phyloP scores from a whole-genome alignment of 2,797 vertebrate genomes.

The Enteromius argenteus region DNA sequence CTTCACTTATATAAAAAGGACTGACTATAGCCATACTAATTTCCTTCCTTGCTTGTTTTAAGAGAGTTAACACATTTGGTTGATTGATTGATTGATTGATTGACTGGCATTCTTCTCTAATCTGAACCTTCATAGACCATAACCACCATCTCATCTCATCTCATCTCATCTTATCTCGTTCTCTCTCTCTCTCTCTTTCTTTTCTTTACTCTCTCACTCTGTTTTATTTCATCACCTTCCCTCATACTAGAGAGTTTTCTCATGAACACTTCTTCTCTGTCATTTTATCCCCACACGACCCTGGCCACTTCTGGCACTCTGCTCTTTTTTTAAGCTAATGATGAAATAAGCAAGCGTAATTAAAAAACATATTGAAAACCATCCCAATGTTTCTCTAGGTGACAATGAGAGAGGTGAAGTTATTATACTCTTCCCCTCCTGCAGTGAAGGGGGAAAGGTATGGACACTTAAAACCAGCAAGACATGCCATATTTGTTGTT shows the following conservation, averaged over 20 bases:
- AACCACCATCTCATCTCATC: slow-evolving; percentile 39
- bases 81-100: slow-evolving; percentile 1
- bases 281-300: slow-evolving; percentile 69
- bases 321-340: slow-evolving; percentile 73
- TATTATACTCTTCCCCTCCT: slow-evolving; percentile 86
- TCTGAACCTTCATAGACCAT: neutral
- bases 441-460: slow-evolving; percentile 78
- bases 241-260: slow-evolving; percentile 62
- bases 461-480: slow-evolving; percentile 84
- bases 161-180: neutral
- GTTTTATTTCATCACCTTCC: slow-evolving; percentile 56
- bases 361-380: slow-evolving; percentile 82
- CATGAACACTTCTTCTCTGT: slow-evolving; percentile 58
- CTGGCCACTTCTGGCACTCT: slow-evolving; percentile 70
- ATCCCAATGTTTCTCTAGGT: slow-evolving; percentile 83
- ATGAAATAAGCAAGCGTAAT: slow-evolving; percentile 82
- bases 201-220: slow-evolving; percentile 31
- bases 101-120: slow-evolving; percentile 12
- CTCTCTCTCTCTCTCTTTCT: slow-evolving; percentile 51
- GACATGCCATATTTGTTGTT: slow-evolving; percentile 83
- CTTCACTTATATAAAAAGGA: neutral
- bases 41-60: neutral
- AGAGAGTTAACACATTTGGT: neutral
- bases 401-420: slow-evolving; percentile 83
- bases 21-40: neutral